Base-by-base conservation (phyloP, 2,113 vertebrate species). In the Equus quagga region DNA sequence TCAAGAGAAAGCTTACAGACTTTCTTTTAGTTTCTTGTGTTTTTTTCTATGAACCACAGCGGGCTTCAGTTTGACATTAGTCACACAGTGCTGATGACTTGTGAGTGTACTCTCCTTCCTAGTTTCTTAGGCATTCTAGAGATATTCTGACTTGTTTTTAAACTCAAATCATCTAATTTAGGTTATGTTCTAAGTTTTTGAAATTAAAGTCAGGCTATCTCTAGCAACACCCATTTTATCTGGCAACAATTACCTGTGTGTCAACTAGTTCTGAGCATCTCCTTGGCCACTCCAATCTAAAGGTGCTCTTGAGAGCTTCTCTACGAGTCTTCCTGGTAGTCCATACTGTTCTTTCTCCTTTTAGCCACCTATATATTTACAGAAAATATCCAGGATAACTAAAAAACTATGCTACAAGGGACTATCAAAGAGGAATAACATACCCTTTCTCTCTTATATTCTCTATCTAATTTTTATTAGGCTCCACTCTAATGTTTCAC, bases 151-250 rank as follows among this genome's bases (percentile, higher is more conserved):
- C 51, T 69, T 69, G 88, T 1, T 41, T 33, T 44, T 24, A 7
- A 64, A 64, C 36, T 60, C 79, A 83, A 89, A 54, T 94, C 33
- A 51, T 81, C 46, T 90, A 64, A 93, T 82, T 91, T 87, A 58
- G 73, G 33, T 54, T 90, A 19, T 17, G 23, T 92, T 87, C 31
- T 21, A 87, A 82, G 21, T 69, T 92, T 92, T 88, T 58, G 41
- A 60, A 82, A 82, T 65, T 76, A 62, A 93, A 89, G 26, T 80
- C n/a, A 86, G 62, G 65, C 10, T 85, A 36, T 70, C 36, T 73
- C 49, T 64, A 56, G 24, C 12, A 54, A 81, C 87, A 46, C 4
- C 17, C 18, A 1, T 3, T 3, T 60, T n/a, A 41, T 51, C 33
- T 62, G 67, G 46, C 23, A 72, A 13, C 28, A 36, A 18, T 92